Evolutionary conservation across 2,888 invertebrate genomes (phyloP).

Genomic region (Drosophila setosimentum): DNA sequence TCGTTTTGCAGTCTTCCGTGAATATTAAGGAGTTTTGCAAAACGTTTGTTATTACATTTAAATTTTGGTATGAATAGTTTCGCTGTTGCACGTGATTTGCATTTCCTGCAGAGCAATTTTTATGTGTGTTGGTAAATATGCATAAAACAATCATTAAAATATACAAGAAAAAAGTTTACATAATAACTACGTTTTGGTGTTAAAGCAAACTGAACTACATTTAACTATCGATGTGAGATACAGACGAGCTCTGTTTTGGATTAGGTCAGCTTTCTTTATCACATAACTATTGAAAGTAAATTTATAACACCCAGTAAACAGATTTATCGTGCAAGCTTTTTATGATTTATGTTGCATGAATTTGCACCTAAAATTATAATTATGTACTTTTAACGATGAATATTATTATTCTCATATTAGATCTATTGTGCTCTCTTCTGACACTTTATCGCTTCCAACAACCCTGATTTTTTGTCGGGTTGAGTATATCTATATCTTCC

Average conservation of each 20-base stretch:
- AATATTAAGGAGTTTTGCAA: conserved; percentile 3
- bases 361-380: background rate
- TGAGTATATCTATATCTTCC: background rate
- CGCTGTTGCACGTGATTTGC: conserved; percentile 13
- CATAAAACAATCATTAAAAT: background rate
- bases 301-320: background rate
- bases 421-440: background rate
- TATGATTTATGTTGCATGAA: background rate
- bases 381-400: background rate
- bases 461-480: background rate
- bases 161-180: background rate
- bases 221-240: background rate
- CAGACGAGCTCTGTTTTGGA: background rate
- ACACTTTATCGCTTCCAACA: background rate
- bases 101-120: background rate
- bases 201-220: background rate
- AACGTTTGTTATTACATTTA: conserved; percentile 16
- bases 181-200: background rate
- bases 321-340: background rate
- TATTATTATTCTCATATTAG: background rate
- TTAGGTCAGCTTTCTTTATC: conserved; percentile 1
- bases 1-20: conserved; percentile 1
- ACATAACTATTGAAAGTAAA: background rate
- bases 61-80: conserved; percentile 4
- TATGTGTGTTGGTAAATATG: background rate